These are phyloP conservation scores for Octodonta nipae DNA, from an alignment of 2,888 invertebrate genomes.

Conservation along the genomic window DNA sequence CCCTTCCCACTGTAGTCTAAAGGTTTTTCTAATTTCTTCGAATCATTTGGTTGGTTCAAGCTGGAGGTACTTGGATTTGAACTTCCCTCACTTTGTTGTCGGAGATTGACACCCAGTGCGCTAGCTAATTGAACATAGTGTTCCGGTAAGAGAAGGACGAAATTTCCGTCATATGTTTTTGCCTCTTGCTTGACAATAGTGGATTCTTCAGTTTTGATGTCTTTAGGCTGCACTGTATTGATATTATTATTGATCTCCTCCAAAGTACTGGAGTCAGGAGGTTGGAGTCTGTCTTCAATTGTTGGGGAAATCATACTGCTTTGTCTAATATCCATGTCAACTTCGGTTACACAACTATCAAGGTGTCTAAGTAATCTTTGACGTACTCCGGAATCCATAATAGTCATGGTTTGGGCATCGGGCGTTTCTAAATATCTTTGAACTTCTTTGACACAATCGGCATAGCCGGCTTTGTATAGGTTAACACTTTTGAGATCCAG, in stretches of 20 bases:
- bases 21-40: constrained; percentile 31
- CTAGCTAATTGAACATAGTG: constrained; percentile 47
- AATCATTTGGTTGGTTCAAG: constrained; percentile 14
- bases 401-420: constrained; percentile 45
- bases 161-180: constrained; percentile 36
- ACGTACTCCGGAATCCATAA: constrained; percentile 44
- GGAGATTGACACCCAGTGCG: constrained; percentile 35
- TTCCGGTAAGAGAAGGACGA: constrained; percentile 47
- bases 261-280: constrained; percentile 34
- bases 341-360: constrained; percentile 47
- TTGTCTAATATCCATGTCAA: constrained; percentile 39
- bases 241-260: constrained; percentile 31
- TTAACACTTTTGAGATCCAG: constrained; percentile 48
- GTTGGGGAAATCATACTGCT: constrained; percentile 14
- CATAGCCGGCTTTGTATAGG: constrained; percentile 53
- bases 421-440: constrained; percentile 46
- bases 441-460: constrained; percentile 53
- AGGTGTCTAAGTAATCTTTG: constrained; percentile 46
- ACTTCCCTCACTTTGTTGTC: constrained; percentile 22
- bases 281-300: constrained; percentile 19
- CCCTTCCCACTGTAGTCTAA: constrained; percentile 39
- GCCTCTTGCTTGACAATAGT: constrained; percentile 39
- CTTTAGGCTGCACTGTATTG: constrained; percentile 7
- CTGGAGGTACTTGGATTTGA: constrained; percentile 19
- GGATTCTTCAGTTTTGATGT: constrained; percentile 5